A percentile compares a stretch with the other conserved stretches of the same genome.
These are phyloP conservation scores for Pristionchus exspectatus DNA, from an alignment of 2,888 invertebrate species.

Conservation along the genomic window DNA sequence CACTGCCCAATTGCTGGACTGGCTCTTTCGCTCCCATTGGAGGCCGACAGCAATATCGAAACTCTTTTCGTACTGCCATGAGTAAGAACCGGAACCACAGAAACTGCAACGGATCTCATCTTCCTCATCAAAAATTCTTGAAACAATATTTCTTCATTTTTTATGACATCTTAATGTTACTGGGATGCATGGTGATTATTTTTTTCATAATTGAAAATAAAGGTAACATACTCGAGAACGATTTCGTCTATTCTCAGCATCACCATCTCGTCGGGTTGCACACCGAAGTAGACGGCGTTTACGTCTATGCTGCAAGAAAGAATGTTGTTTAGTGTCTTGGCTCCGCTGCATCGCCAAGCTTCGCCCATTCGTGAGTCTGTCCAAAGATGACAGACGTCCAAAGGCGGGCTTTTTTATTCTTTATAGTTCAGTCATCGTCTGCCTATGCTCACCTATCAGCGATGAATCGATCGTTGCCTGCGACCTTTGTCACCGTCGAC, in stretches of 20 bases:
- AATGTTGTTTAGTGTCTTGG: neutral
- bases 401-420: too few relatives aligned
- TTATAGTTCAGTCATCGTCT: too few relatives aligned
- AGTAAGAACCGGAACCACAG: neutral
- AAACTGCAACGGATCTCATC: neutral
- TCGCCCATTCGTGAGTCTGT: too few relatives aligned
- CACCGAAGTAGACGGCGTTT: neutral
- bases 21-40: neutral
- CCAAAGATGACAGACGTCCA: too few relatives aligned
- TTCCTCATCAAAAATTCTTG: too few relatives aligned
- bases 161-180: neutral
- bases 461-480: too few relatives aligned
- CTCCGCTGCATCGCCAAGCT: too few relatives aligned
- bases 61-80: neutral
- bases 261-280: neutral
- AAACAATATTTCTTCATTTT: too few relatives aligned
- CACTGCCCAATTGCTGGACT: neutral
- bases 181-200: neutral
- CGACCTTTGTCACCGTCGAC: too few relatives aligned
- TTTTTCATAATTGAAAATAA: neutral
- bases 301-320: neutral
- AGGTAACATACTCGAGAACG: neutral
- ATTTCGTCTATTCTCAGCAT: neutral
- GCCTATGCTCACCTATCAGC: too few relatives aligned
- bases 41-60: neutral